Evolutionary conservation across 2,888 invertebrate genomes (phyloP), one percentile per base, ranked within the genome.

Genomic region (Patella pellucida): DNA sequence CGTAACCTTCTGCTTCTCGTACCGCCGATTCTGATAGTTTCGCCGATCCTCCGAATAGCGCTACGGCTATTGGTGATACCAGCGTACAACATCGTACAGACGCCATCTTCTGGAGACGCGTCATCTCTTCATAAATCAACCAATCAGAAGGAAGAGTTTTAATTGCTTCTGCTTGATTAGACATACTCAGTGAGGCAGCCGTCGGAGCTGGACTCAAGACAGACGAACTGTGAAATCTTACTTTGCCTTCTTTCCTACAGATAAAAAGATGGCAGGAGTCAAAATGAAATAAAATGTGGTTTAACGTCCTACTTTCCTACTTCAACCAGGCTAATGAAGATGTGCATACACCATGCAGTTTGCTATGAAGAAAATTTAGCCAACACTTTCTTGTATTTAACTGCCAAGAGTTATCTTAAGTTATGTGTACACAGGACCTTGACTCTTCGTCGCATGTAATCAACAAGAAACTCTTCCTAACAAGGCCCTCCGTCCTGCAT

Each of bases 121-220:
- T 94, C 91, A 97, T 95, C 90, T 97, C 97, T 87, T 96, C 96
- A 87, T 94, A 98, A 15, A 96, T 92, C 19, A 97, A 91, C 97
- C 97, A 98, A 85, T 96, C 95, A 15, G 94, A 94, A 0, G 95
- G 94, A 72, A 95, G 88, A 68, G 88, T 86, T 69, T 90, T 88
- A 1, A 93, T 91, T 62, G 90, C 89, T 69, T 90, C 87, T 52
- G 72, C 72, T 7, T 71, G 41, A 15, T 74, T 69, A 3, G 90
- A 87, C 78, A 92, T 91, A 9, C 70, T 77, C 31, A 56, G 70
- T 11, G 78, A 68, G 12, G 73, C 76, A 11, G 77, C 74, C 4
- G 74, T 74, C 1, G 89, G 88, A 9, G 88, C 82, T 15, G 89
- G 79, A 89, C 93, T 85, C 85, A 95, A 88, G 81, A 94, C 91